Evolutionary conservation across 2,797 vertebrate genomes (phyloP), one percentile per base, ranked within the genome.

Genomic region (Phrynocephalus guinanensis): DNA sequence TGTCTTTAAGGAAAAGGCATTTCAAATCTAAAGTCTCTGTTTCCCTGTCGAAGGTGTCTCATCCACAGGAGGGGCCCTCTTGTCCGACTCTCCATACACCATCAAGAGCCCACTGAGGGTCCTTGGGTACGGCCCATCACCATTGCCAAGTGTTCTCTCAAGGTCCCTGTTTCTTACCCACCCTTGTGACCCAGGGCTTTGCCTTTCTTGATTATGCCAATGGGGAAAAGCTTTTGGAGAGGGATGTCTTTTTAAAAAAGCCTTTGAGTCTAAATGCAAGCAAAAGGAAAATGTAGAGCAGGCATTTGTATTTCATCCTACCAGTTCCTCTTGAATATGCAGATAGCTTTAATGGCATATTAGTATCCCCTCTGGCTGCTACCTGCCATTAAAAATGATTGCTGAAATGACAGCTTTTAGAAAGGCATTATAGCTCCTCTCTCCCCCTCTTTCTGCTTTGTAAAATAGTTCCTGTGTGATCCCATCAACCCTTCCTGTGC

Each of bases 301-400:
- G 83, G 9, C 30, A 48, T 66, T 81, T 75, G 81, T 44, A 75
- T 11, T 20, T 28, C 60, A 15, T 52, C 15, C 22, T 20, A 70
- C 8, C 56, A 13, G 26, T 85, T 76, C 72, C 52, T 52, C 75
- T n/a, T 82, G 83, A 88, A 76, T 88, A 88, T 88, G 87, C 87
- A 88, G 81, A 88, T 82, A 28, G 16, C 60, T 82, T 63, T 85
- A 85, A 85, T 88, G 87, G 87, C 76, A 85, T 83, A 88, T 88
- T 88, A 85, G 83, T 85, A 85, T 75, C 78, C 83, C 83, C 18
- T 81, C 72, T 20, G 78, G 44, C 83, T 82, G 87, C 83, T 88
- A 56, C 6, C 22, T 81, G 78, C 78, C 83, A 88, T 88, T 88
- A 85, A 88, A 88, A 88, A 88, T 85, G 87, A 88, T 85, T 88